Base-by-base conservation (phyloP, 64 coral and sea anemone species). In the Hydrozoanthus tunicans region DNA sequence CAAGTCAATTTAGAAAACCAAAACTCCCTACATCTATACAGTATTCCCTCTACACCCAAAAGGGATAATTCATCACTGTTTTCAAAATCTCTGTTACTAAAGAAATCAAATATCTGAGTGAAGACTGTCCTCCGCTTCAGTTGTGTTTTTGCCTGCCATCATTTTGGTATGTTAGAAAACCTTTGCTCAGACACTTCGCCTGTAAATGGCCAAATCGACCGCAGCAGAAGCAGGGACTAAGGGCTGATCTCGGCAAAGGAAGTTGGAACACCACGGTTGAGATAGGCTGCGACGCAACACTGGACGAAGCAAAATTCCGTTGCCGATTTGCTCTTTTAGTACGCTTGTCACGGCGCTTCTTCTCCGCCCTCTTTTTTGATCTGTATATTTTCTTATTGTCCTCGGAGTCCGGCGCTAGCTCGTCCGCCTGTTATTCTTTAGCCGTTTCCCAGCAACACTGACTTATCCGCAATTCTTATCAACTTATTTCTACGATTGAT, bases 401-500 rank as follows among this genome's bases (percentile, higher is more conserved):
- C 10, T 94, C 79, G 1, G 79, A 56, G 51, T 93, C 77, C 62
- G 69, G 90, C 1, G 93, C 88, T 20, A 90, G 20, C 7, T 90
- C 89, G 59, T 94, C 93, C 10, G 86, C 91, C 20, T 91, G 8
- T 13, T 94, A 94, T n/a, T 94, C 73, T 51, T 73, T 54, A 0
- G 79, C 86, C 0, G 93, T 94, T 25, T 80, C 59, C 88, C 88
- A 91, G 15, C 93, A 69, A 94, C 3, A 86, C 81, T 6, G 72
- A 86, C 76, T 91, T 86, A 75, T 94, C 89, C 0, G 81, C 62
- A 27, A 86, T 52, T 51, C 90, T 73, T 1, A 83, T 90, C 4
- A 32, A 53, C n/a, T 94, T 90, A 5, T 64, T 82, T 70, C 93
- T 75, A 53, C 78, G 90, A 43, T 70, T 65, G 15, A 94, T 58